Evolutionary conservation across 2,888 invertebrate species (phyloP).

Genomic region (Reticulitermes lucifugus): DNA sequence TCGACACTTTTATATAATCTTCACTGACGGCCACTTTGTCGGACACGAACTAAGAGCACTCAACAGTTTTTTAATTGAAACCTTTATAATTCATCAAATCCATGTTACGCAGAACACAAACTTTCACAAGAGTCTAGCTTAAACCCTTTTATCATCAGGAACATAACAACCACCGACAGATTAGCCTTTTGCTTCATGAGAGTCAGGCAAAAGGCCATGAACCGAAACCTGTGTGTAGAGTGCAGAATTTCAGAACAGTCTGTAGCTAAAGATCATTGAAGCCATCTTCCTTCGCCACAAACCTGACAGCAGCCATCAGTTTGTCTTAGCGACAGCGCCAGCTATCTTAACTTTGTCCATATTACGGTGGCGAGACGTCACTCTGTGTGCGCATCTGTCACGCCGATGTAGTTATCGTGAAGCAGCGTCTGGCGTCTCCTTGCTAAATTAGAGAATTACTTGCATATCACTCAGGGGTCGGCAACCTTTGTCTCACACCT

Average conservation of each 20-base stretch:
- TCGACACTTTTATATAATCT: no score
- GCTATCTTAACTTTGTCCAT: constrained; percentile 42
- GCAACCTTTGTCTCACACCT: neutral
- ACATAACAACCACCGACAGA: no score
- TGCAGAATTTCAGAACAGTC: neutral
- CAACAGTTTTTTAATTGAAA: no score
- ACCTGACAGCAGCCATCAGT: constrained; percentile 19
- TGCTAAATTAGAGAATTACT: constrained; percentile 32
- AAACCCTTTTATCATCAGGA: no score
- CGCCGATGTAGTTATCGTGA: constrained; percentile 46
- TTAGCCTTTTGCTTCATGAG: no score
- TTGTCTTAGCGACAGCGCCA: constrained; percentile 7
- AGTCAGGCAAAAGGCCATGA: no score
- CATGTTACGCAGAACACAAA: no score
- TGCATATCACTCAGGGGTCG: constrained; percentile 28
- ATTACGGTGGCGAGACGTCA: constrained; percentile 27
- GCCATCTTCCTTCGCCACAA: neutral
- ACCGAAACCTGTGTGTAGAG: no score
- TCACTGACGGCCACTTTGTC: no score
- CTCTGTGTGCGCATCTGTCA: constrained; percentile 39
- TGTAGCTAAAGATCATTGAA: constrained; percentile 10
- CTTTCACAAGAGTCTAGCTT: no score
- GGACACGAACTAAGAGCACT: no score
- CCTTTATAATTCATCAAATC: no score
- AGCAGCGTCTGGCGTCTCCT: constrained; percentile 9